These are phyloP conservation scores for Regulus satrapa DNA, from an alignment of 2,113 vertebrate genomes.

Conservation along the genomic window DNA sequence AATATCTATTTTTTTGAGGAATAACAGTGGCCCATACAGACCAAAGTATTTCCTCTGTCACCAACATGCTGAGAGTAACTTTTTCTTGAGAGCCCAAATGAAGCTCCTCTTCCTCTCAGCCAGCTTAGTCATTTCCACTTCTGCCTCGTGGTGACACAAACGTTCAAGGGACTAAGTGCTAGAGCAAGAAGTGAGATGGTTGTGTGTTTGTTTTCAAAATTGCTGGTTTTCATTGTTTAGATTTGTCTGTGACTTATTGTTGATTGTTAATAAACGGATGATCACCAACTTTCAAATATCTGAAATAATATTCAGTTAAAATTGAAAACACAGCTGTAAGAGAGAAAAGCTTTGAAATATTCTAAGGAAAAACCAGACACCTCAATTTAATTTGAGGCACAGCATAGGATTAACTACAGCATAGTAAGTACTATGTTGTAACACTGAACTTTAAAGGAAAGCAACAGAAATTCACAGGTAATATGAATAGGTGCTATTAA, in stretches of 20 bases:
- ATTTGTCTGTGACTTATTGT: background rate
- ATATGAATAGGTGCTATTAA: background rate
- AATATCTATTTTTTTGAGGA: background rate
- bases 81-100: background rate
- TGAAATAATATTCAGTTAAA: background rate
- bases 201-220: background rate
- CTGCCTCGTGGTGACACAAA: background rate
- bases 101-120: background rate
- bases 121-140: background rate
- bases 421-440: background rate
- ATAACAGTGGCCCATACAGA: background rate
- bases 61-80: background rate
- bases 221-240: background rate
- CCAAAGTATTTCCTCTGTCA: background rate
- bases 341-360: background rate
- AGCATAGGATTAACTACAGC: background rate
- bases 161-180: background rate
- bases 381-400: background rate
- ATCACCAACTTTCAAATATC: background rate
- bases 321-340: background rate
- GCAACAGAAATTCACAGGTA: background rate
- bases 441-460: background rate
- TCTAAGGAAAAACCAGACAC: background rate
- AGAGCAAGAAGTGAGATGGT: background rate
- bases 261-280: background rate